Base-by-base conservation (phyloP, 2,797 vertebrate species). In the Chiloscyllium punctatum region DNA sequence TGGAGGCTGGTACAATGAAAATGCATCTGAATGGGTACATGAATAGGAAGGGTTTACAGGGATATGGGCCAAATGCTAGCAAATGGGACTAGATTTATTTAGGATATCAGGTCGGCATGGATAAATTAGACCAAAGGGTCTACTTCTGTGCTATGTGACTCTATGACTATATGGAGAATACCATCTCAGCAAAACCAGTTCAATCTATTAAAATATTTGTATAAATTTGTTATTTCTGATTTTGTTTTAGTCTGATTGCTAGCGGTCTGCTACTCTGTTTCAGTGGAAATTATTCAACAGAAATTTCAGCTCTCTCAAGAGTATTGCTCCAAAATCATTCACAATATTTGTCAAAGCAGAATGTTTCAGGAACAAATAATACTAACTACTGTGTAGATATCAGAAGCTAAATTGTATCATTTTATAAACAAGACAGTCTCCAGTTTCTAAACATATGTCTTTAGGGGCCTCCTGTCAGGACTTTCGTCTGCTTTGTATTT, bases 341-440 rank as follows among this genome's bases (percentile, higher is more conserved):
- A 57, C 82, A 84, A 57, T n/a, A 92, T 69, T 92, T 68, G 62
- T 92, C 62, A 92, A 69, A 92, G 66, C 88, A 62, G 88, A 42
- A 77, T 21, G 48, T n/a, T 77, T 77, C 92, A 74, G 48, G 72
- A 95, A 30, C 27, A 51, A 72, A 95, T 33, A n/a, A 33, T 53
- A 77, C 42, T 16, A 72, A 94, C 27, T 30, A 48, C 37, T 71
- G 66, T 72, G 92, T 23, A 33, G 94, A 95, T 16, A 95, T 33
- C 16, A 37, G 94, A 72, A 74, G 69, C 72, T 53, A 77, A 95
- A 95, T n/a, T 16, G 48, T 9, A 95, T 95, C 42, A 94, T 27
- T 74, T 74, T 74, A 74, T 53, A 95, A 72, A 57, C 94, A 95
- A 77, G 27, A 30, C 48, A 53, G 51, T 42, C 21, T 95, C 30